These are phyloP conservation scores for Apoderus coryli DNA, from an alignment of 2,888 invertebrate species.

Conservation along the genomic window DNA sequence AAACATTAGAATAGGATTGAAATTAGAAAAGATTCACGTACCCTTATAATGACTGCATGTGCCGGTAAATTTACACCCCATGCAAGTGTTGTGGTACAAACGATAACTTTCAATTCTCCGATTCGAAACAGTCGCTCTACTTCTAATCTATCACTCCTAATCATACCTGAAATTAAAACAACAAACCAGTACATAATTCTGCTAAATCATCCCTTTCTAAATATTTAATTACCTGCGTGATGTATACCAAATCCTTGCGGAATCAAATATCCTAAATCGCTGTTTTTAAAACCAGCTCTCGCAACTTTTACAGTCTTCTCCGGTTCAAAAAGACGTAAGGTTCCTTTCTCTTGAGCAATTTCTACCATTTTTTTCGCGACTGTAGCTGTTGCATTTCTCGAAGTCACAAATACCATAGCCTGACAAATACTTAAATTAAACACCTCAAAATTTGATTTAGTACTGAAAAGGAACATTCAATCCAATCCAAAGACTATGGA, in stretches of 20 bases:
- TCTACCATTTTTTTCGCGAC: slow-evolving; percentile 78
- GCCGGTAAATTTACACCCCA: slow-evolving; percentile 99
- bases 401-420: slow-evolving; percentile 96
- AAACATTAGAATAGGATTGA: neutral
- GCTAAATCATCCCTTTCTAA: neutral
- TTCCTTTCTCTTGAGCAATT: slow-evolving; percentile 60
- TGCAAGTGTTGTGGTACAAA: slow-evolving; percentile 95
- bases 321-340: slow-evolving; percentile 53
- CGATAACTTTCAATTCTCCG: slow-evolving; percentile 76
- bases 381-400: slow-evolving; percentile 86
- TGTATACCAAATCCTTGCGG: slow-evolving; percentile 83
- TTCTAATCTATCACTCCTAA: slow-evolving; percentile 24
- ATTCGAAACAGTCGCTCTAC: slow-evolving; percentile 76
- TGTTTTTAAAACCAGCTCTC: slow-evolving; percentile 63
- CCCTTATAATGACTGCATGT: slow-evolving; percentile 90
- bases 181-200: slow-evolving; percentile 1
- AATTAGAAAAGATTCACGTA: slow-evolving; percentile 28
- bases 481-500: too few species aligned
- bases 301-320: slow-evolving; percentile 52
- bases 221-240: slow-evolving; percentile 68
- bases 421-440: too few species aligned
- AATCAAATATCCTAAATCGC: slow-evolving; percentile 70
- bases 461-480: too few species aligned
- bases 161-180: slow-evolving; percentile 39
- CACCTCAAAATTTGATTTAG: too few species aligned